Base-by-base conservation (phyloP, 2,797 vertebrate genomes). In the Potorous gilbertii region DNA sequence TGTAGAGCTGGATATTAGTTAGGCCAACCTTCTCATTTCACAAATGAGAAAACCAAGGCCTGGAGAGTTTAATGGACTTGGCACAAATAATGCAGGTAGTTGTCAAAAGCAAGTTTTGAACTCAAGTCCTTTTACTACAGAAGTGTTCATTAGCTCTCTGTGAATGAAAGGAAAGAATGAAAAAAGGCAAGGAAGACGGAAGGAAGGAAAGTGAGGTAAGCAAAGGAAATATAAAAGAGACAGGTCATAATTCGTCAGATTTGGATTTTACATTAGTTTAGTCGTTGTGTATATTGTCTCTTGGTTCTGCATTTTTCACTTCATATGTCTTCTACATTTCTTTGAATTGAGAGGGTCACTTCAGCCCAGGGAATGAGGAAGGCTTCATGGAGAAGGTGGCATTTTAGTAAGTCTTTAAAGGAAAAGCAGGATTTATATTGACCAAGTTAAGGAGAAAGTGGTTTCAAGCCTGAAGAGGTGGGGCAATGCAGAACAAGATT, bases 21-120 rank as follows among this genome's bases (percentile, higher is more conserved):
- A 81, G 21, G 74, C 31, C 21, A 46, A 3, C 18, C 16, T 91
- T 93, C 87, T 95, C 57, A 16, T 95, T 54, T 52, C 91, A 24
- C 34, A 95, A 9, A 57, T 52, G 29, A 95, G 29, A 24, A 95
- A 66, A 91, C 11, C 24, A 14, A 91, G 89, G 90, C 21, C 89
- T 54, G 46, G 12, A 90, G 29, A 95, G n/a, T 12, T 55, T 93
- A 94, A 55, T 81, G 81, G 93, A 93, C 94, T 87, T 93, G 57
- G 40, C 91, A 18, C 56, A 21, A 24, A n/a, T 92, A 59, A 92
- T 57, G 31, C 18, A 93, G 57, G 46, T 87, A 89, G 55, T 87
- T 91, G 52, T 52, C 89, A 92, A 90, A 28, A 55, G 46, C 81
- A 92, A 16, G 55, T 93, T 91, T 94, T 91, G 95, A 93, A 95